Evolutionary conservation across 2,888 invertebrate species (phyloP).

Genomic region (Drosophila cognata): DNA sequence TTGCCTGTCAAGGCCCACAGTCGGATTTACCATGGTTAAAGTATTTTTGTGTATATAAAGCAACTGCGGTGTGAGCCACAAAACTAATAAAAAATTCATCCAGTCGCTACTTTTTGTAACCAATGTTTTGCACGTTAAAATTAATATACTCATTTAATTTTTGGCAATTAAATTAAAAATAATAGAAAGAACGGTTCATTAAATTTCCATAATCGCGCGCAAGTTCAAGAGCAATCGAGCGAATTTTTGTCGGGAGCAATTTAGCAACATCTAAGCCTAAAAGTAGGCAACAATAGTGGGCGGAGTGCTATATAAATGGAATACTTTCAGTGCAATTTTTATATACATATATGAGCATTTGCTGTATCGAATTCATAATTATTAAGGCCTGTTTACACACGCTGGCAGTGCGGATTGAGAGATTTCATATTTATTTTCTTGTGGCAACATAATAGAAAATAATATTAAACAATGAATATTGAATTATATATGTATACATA

Average conservation of each 20-base stretch:
- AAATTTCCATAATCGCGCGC: constrained; percentile 13
- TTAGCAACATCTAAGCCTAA: not conserved
- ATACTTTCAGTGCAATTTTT: not conserved
- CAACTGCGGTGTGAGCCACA: not conserved
- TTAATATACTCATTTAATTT: constrained; percentile 19
- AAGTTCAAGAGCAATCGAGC: constrained; percentile 32
- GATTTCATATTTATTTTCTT: not conserved
- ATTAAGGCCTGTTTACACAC: not conserved
- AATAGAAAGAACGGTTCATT: constrained; percentile 41
- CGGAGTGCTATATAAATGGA: not conserved
- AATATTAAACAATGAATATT: not conserved
- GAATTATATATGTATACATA: not conserved
- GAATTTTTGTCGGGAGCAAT: not conserved
- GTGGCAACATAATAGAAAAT: not conserved
- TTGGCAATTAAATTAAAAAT: constrained; percentile 38
- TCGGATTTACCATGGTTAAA: constrained; percentile 7
- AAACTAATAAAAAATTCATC: constrained; percentile 18
- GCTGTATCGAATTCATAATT: not conserved
- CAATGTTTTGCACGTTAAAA: not conserved
- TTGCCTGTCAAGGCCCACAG: not conserved
- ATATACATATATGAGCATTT: not conserved
- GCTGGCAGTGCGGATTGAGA: not conserved
- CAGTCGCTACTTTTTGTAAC: constrained; percentile 24
- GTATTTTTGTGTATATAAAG: not conserved
- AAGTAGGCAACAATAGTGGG: not conserved